These are phyloP conservation scores for Cotesia congregata DNA, from an alignment of 2,888 invertebrate genomes.

Conservation along the genomic window DNA sequence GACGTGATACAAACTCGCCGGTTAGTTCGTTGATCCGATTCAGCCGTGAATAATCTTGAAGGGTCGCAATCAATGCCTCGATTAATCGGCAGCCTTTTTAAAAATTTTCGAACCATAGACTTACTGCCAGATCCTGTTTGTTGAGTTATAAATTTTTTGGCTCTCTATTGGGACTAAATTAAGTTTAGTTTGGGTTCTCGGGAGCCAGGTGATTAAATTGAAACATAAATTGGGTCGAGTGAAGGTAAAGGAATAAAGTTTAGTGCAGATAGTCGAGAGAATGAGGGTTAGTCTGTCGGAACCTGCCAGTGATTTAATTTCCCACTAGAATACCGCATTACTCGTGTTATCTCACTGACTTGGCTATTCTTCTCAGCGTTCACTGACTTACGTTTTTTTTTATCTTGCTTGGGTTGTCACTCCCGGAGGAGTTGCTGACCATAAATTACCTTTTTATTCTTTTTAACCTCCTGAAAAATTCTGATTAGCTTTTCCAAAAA, in stretches of 20 bases:
- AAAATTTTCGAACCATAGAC: no score
- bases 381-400: conserved; percentile 24
- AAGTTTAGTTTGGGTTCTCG: not conserved
- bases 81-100: conserved; percentile 52
- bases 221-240: conserved; percentile 1
- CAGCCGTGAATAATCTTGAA: conserved; percentile 58
- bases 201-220: not conserved
- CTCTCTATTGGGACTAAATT: no score
- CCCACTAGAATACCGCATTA: conserved; percentile 40
- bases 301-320: conserved; percentile 45
- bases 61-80: conserved; percentile 60
- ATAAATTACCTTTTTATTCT: conserved; percentile 24
- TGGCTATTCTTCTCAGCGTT: conserved; percentile 33
- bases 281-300: conserved; percentile 15
- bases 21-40: conserved; percentile 52
- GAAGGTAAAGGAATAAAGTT: not conserved
- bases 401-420: conserved; percentile 31
- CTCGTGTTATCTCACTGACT: conserved; percentile 43
- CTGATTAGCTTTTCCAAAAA: not conserved
- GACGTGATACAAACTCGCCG: conserved; percentile 40
- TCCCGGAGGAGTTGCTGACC: conserved; percentile 39
- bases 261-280: not conserved
- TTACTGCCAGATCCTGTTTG: no score
- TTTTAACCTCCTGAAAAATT: conserved; percentile 21
- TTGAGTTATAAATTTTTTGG: no score